Evolutionary conservation across 2,797 vertebrate species (phyloP), one percentile per base, ranked within the genome.

Genomic region (Sebastes variabilis): DNA sequence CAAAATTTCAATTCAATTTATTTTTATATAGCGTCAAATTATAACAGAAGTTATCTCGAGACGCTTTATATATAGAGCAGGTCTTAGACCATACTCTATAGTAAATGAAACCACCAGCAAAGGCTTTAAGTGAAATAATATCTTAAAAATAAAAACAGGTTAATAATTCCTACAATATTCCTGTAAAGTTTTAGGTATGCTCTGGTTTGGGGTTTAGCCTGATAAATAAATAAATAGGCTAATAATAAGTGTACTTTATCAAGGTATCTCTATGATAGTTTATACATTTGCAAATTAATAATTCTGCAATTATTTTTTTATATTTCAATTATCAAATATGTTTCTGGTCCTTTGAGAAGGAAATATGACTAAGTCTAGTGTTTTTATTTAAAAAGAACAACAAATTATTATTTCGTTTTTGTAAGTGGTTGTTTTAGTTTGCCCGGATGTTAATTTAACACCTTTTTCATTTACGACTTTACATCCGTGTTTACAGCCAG

Each of bases 401-500:
- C 29, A 46, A 7, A 24, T 4, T 2, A 1, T 2, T 3, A 16
- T 30, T 24, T 54, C 1, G 1, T 60, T 32, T 8, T 61, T 62
- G 5, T 52, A 30, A 14, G 22, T 49, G 46, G 4, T 29, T 75
- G n/a, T 32, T 29, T 58, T 9, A 56, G n/a, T 22, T 67, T 67
- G 25, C 13, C 62, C 22, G 12, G 16, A 61, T 38, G 12, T 64
- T 67, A 14, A 67, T 69, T 73, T 29, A 5, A 5, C 46, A 18
- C 13, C 4, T 70, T 61, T 49, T 73, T 54, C 9, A 56, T 49
- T 77, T 69, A 25, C 10, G 60, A 67, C 65, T 18, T 46, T 36
- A 13, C 73, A 52, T 67, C 52, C 25, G 54, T 65, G 81, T 84
- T 79, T 77, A 22, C 72, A 22, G 71, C 62, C 66, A 60, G 10